Evolutionary conservation across 1,140 invertebrate species (phyloP), one percentile per base, ranked within the genome.

Genomic region (Drosophila insularis): DNA sequence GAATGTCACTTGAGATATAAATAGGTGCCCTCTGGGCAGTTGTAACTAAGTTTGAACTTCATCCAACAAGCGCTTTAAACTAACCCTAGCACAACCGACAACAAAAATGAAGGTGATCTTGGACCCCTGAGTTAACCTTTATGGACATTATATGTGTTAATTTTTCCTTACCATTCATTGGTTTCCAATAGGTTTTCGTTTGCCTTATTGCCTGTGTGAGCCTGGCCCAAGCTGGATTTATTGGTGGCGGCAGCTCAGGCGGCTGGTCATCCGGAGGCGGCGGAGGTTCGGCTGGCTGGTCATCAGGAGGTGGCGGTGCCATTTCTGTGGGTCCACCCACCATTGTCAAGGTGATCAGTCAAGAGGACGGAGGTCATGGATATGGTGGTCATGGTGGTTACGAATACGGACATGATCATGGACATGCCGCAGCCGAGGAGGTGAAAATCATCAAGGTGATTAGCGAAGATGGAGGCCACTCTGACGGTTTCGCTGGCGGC

Each of bases 151-250:
- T 27, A 27, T 2, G 23, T 32, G 27, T 32, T 56, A 17, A 17
- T 32, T n/a, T 55, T 32, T 6, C 17, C 7, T 0, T 14, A n/a
- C 21, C 21, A 31, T 2, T 37, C 17, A 13, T 50, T 11, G 35
- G 2, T 13, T 11, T 37, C 23, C 27, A 0, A 21, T 19, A 78
- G 80, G 46, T 80, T 63, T 80, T 80, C 11, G 71, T 80, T 68
- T 82, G 80, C 66, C 69, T 82, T 19, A 55, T 84, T 58, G 78
- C 78, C 60, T 68, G 72, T 54, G 67, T 80, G 46, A 71, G 74
- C 21, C 63, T 84, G 1, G 65, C 71, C 46, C 78, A 84, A 59
- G 80, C 78, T 11, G 80, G 80, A 46, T 82, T 80, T 56, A 71
- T 81, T 14, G 71, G 67, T 2, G 69, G 69, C 13, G 53, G 69